phyloP scores from a whole-genome alignment of 2,113 vertebrate species.

The Callipepla californica region DNA sequence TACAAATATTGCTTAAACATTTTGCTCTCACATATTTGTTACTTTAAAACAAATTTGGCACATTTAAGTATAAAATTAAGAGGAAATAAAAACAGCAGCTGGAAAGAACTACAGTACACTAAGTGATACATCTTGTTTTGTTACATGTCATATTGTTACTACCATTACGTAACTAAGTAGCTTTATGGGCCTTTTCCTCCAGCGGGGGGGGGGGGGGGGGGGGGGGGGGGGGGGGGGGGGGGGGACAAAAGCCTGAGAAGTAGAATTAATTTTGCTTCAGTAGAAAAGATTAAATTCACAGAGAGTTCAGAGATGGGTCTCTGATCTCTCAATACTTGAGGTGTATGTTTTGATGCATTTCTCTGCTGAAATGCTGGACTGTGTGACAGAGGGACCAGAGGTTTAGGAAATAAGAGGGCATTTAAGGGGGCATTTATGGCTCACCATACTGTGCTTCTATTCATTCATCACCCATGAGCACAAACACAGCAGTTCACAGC shows the following conservation, averaged over 20 bases:
- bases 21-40: not conserved
- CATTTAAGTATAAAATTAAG: not conserved
- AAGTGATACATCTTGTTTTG: not conserved
- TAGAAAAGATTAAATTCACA: not conserved
- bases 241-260: not conserved
- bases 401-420: not conserved
- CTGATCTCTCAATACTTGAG: not conserved
- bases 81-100: not conserved
- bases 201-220: not conserved
- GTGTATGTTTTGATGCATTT: not conserved
- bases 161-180: not conserved
- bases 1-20: not conserved
- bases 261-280: not conserved
- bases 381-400: not conserved
- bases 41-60: not conserved
- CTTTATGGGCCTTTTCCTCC: not conserved
- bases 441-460: not conserved
- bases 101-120: not conserved
- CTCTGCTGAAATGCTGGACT: accelerated
- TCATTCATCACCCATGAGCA: not conserved
- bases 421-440: not conserved
- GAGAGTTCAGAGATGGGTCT: not conserved
- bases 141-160: not conserved
- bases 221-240: too few relatives aligned
- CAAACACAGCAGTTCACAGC: not conserved